Evolutionary conservation across 2,113 vertebrate species (phyloP).

Genomic region (Paralichthys olivaceus): DNA sequence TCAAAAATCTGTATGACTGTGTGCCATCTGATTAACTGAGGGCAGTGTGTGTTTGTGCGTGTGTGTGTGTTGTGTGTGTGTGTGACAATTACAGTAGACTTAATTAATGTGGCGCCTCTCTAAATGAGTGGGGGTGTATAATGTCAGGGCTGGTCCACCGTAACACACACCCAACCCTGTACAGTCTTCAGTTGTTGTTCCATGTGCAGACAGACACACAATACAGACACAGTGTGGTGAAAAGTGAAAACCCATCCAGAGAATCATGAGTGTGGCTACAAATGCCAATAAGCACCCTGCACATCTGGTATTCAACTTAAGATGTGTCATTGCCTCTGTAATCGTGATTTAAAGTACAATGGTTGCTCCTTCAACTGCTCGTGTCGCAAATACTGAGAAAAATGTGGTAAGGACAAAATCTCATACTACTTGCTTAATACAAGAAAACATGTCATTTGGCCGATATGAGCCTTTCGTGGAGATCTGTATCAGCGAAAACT

Average conservation of each 20-base stretch:
- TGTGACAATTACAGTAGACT: constrained; percentile 57
- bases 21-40: constrained; percentile 61
- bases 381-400: background rate
- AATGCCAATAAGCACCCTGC: background rate
- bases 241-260: background rate
- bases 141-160: constrained; percentile 29
- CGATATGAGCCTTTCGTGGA: too few species aligned
- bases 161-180: constrained; percentile 37
- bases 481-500: too few species aligned
- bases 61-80: constrained; percentile 21
- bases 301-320: background rate
- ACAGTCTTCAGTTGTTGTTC: constrained; percentile 26
- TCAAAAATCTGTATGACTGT: constrained; percentile 53
- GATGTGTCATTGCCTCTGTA: background rate
- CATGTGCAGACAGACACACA: background rate
- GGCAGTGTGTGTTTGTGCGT: constrained; percentile 30
- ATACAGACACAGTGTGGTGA: background rate
- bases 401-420: too few species aligned
- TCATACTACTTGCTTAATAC: background rate
- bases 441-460: too few species aligned
- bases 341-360: background rate
- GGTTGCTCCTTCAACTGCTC: background rate
- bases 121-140: constrained; percentile 62
- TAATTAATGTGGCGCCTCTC: constrained; percentile 66
- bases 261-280: background rate